Percentiles rank a stretch among this genome's conserved stretches.
Conservation (phyloP, 1,140 invertebrate genomes). For the Xylocopa sonorina region DNA sequence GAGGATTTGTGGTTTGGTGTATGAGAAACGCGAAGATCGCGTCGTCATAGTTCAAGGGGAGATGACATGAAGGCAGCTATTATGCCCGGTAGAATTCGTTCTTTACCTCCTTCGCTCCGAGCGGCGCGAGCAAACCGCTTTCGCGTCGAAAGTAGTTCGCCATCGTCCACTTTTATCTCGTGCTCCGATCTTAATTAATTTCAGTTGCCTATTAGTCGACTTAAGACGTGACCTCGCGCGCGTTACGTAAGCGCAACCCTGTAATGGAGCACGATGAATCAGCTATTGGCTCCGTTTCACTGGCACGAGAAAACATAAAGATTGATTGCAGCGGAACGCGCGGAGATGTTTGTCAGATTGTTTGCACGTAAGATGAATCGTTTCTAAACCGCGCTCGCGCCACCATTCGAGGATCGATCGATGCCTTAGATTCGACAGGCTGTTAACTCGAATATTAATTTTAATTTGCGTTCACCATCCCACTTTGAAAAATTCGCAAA, state of each 20-base stretch:
- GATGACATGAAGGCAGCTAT: not conserved
- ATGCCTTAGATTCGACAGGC: no score
- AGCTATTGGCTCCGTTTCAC: conserved; percentile 18
- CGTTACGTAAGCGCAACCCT: conserved; percentile 33
- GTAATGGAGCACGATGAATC: conserved; percentile 48
- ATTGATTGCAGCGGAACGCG: not conserved
- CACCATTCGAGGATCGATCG: no score
- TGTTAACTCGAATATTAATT: no score
- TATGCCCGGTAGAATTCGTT: not conserved
- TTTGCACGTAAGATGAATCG: not conserved
- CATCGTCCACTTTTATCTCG: conserved; percentile 43
- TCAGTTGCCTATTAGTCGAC: conserved; percentile 57
- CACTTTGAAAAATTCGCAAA: no score
- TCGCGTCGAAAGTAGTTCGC: conserved; percentile 21
- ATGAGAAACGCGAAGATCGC: not conserved
- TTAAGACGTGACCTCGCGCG: conserved; percentile 38
- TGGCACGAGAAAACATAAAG: not conserved
- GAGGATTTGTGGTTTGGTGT: not conserved
- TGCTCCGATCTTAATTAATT: conserved; percentile 61
- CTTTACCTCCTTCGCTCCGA: not conserved
- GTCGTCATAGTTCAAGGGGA: not conserved
- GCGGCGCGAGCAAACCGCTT: not conserved
- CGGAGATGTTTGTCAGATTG: no score
- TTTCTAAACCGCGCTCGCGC: no score
- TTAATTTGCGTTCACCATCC: no score